Evolutionary conservation across 1,140 invertebrate species (phyloP).

Genomic region (Drosophila asahinai): DNA sequence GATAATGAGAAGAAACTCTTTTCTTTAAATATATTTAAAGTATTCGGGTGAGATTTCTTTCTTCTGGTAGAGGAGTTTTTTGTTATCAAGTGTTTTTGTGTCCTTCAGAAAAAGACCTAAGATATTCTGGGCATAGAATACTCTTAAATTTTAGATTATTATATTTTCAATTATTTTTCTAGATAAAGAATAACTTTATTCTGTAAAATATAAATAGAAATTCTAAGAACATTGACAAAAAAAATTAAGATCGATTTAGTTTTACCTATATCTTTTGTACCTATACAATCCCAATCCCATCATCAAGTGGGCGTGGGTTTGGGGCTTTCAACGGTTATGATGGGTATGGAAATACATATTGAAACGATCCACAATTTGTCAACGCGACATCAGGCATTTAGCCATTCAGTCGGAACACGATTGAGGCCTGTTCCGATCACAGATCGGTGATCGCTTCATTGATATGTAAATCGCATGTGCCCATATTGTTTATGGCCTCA

Average conservation of each 20-base stretch:
- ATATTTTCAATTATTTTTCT: too few species aligned
- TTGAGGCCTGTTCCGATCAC: slow-evolving; percentile 20
- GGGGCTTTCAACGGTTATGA: slow-evolving; percentile 21
- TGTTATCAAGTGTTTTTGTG: background rate
- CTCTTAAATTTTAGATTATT: too few species aligned
- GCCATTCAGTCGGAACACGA: slow-evolving; percentile 59
- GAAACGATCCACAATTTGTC: slow-evolving; percentile 44
- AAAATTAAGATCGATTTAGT: background rate
- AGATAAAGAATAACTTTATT: too few species aligned
- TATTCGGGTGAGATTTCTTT: background rate
- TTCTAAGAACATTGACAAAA: too few species aligned
- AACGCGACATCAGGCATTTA: slow-evolving; percentile 49
- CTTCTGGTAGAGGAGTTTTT: background rate
- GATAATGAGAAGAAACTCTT: slow-evolving; percentile 7
- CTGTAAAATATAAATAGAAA: background rate
- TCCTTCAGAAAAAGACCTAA: too few species aligned
- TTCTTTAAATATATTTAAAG: background rate
- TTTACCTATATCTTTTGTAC: background rate
- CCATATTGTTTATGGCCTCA: slow-evolving; percentile 65
- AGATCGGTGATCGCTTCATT: slow-evolving; percentile 41
- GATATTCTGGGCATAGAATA: too few species aligned
- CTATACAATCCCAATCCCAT: background rate
- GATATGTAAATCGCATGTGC: slow-evolving; percentile 66
- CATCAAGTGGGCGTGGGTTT: background rate
- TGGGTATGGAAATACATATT: slow-evolving; percentile 25